Evolutionary conservation across 2,113 vertebrate species (phyloP), one percentile per base, ranked within the genome.

Genomic region (Hippoglossus stenolepis): DNA sequence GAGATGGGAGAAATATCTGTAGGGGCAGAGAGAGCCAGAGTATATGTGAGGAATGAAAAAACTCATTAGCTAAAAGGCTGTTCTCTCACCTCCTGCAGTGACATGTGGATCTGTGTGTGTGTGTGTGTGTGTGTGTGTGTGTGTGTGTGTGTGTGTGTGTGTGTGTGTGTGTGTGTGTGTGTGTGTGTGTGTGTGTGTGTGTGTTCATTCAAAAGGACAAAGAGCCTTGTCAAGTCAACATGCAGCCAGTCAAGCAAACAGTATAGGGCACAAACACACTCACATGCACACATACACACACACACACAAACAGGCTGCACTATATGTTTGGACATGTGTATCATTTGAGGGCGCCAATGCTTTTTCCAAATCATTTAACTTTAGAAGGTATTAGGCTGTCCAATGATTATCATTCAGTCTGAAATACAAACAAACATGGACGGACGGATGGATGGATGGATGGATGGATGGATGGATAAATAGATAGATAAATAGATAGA

Each of bases 361-460:
- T 71, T 64, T 88, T 89, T 89, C 87, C 89, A 85, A 80, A 80
- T 84, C 78, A 89, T 90, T 89, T 69, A 89, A 76, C 87, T 82
- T 85, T 59, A 70, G 69, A 77, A 67, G 40, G 62, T 72, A 64
- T 71, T 71, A 81, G 77, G 51, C 64, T 65, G 74, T 79, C 80
- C 75, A 73, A 40, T 80, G 77, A 85, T 81, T 70, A 82, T 79
- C 58, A 64, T 69, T 76, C 65, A 68, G 77, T 79, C 57, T 71
- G 77, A 76, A 75, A 74, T 20, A 70, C 38, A 74, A 65, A 67
- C 63, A 73, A 49, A 71, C 23, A 60, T 54, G 60, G 40, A 71
- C 1, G 23, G 23, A 63, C 9, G 51, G 58, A 56, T 0, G 53
- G 17, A 28, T 0, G 43, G 2, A 47, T 10, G 4, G 28, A 61